Percentiles rank a stretch among this genome's conserved stretches.
Evolutionary conservation across 2,113 vertebrate genomes (phyloP).

Genomic region (Cavia aperea): DNA sequence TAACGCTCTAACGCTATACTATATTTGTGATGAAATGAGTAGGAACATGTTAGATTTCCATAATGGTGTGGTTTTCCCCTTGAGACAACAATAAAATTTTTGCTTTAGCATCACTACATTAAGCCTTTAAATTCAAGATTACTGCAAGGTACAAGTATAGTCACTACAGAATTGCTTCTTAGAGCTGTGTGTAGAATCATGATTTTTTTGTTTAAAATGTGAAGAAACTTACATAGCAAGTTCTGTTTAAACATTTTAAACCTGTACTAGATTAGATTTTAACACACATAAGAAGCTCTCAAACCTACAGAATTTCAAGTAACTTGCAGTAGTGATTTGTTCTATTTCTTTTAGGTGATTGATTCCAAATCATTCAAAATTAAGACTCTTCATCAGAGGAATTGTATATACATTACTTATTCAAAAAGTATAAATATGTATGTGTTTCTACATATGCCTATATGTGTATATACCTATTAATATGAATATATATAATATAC

Average conservation of each 20-base stretch:
- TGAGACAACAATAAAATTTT: not conserved
- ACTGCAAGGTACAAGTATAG: rapidly evolving
- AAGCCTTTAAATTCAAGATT: not conserved
- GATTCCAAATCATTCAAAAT: slow-evolving; percentile 4
- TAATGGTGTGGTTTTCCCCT: not conserved
- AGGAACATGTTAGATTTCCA: not conserved
- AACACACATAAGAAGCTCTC: not conserved
- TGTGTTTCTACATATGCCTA: not conserved
- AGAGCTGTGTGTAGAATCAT: not conserved
- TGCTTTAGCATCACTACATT: rapidly evolving
- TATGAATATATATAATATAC: not conserved
- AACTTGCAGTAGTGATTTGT: not conserved
- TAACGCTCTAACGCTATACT: rapidly evolving
- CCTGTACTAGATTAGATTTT: not conserved
- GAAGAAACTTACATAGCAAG: not conserved
- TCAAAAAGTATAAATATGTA: not conserved
- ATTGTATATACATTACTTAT: not conserved
- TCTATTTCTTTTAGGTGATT: not conserved
- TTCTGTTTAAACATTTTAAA: not conserved
- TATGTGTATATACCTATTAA: not conserved
- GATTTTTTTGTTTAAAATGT: not conserved
- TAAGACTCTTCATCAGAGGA: not conserved
- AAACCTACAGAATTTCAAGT: not conserved
- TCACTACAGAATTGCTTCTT: not conserved
- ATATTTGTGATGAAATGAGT: not conserved